A percentile compares a stretch with the other conserved stretches of the same genome.
phyloP scores from a whole-genome alignment of 2,888 invertebrate species.

The Chromoteleia sp. region DNA sequence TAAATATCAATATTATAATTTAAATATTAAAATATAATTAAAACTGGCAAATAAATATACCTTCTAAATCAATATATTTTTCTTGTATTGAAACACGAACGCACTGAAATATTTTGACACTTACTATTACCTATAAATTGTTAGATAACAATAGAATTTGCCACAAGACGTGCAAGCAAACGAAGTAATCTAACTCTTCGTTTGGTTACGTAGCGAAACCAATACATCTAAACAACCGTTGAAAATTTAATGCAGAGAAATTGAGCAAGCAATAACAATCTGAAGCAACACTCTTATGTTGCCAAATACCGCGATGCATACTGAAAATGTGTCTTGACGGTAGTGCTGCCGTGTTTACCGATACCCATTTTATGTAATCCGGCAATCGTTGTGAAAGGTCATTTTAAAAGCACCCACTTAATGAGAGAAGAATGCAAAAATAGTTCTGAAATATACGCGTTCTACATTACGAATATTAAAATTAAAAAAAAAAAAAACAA shows the following conservation, averaged over 20 bases:
- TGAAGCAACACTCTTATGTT: conserved; percentile 70
- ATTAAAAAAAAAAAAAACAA: too few relatives aligned
- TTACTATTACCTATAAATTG: too few relatives aligned
- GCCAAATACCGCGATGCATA: conserved; percentile 68
- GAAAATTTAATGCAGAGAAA: conserved; percentile 62
- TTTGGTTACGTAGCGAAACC: conserved; percentile 2
- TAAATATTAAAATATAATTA: too few relatives aligned
- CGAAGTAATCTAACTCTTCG: conserved; percentile 4
- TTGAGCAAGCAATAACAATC: conserved; percentile 66
- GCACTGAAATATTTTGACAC: too few relatives aligned
- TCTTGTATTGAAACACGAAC: too few relatives aligned
- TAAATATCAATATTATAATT: too few relatives aligned
- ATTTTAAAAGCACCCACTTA: conserved; percentile 60
- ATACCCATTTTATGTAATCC: conserved; percentile 70
- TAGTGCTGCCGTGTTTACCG: conserved; percentile 51
- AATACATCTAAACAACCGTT: conserved; percentile 30
- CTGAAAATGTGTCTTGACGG: conserved; percentile 50
- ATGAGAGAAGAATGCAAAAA: conserved; percentile 37
- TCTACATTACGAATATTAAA: background rate
- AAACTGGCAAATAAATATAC: too few relatives aligned
- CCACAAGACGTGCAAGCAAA: too few relatives aligned
- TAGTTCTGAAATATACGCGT: conserved; percentile 34
- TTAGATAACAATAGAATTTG: background rate
- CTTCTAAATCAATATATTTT: too few relatives aligned
- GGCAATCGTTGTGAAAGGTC: conserved; percentile 70